Evolutionary conservation across 2,888 invertebrate species (phyloP).

Genomic region (Plagodis pulveraria): DNA sequence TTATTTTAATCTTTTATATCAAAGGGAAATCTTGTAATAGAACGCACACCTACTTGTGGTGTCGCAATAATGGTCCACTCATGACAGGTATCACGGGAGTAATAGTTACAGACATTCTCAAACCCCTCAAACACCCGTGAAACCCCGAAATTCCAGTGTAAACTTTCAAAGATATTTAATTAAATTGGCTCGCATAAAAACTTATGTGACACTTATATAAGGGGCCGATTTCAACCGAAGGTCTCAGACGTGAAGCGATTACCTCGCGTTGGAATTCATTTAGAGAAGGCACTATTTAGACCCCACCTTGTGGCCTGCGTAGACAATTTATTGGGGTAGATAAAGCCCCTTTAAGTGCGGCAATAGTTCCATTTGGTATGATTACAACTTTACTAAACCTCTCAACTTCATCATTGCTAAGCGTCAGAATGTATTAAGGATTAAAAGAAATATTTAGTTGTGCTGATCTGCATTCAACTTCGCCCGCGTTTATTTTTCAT

Average conservation of each 20-base stretch:
- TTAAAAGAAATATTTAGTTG: too few relatives aligned
- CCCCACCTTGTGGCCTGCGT: constrained; percentile 26
- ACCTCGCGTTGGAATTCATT: constrained; percentile 33
- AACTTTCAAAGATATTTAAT: constrained; percentile 36
- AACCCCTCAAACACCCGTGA: constrained; percentile 22
- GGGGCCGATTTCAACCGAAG: constrained; percentile 32
- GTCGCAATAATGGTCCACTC: constrained; percentile 5
- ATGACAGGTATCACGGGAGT: background rate
- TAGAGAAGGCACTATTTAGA: constrained; percentile 17
- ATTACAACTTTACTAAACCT: constrained; percentile 29
- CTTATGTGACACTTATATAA: constrained; percentile 37
- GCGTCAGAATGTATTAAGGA: too few relatives aligned
- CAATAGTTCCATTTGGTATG: constrained; percentile 19
- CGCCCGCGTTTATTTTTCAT: too few relatives aligned
- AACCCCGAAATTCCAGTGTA: constrained; percentile 22
- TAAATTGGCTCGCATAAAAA: constrained; percentile 37
- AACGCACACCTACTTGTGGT: too few relatives aligned
- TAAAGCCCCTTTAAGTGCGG: constrained; percentile 15
- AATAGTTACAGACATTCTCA: constrained; percentile 10
- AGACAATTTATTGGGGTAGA: constrained; percentile 32
- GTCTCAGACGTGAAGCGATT: constrained; percentile 32
- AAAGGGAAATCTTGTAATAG: too few relatives aligned
- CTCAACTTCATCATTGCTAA: background rate
- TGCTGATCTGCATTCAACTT: too few relatives aligned
- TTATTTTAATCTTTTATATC: too few relatives aligned